A percentile compares a stretch with the other conserved stretches of the same genome.
These are phyloP conservation scores for Apamea crenata DNA, from an alignment of 2,888 invertebrate genomes.

Conservation along the genomic window DNA sequence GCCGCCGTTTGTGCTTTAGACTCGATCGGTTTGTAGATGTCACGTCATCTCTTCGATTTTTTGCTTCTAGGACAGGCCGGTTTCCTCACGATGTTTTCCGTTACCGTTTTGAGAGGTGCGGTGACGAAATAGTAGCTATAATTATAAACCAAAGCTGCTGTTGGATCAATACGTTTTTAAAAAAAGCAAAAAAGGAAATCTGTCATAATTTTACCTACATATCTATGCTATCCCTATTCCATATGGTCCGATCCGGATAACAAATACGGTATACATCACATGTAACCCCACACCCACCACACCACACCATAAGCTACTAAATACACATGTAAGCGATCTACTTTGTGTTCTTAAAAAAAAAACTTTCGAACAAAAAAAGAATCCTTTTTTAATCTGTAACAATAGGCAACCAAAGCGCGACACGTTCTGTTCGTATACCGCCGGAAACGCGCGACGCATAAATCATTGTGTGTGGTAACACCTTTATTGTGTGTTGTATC, in stretches of 20 bases:
- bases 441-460: constrained; percentile 64
- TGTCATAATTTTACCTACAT: neutral
- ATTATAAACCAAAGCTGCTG: neutral
- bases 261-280: constrained; percentile 9
- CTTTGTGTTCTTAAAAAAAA: constrained; percentile 35
- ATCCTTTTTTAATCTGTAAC: constrained; percentile 58
- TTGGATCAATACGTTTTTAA: neutral
- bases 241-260: neutral
- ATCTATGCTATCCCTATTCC: neutral
- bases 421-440: constrained; percentile 58
- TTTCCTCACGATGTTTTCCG: no score
- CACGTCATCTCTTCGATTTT: no score
- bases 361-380: constrained; percentile 25
- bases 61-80: no score
- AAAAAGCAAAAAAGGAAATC: no score
- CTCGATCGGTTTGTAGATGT: no score
- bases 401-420: constrained; percentile 52
- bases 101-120: no score
- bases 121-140: neutral
- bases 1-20: no score
- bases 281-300: constrained; percentile 32
- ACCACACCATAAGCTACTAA: constrained; percentile 19
- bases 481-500: constrained; percentile 65
- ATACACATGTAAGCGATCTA: constrained; percentile 48
- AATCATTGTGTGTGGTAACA: constrained; percentile 67